These are phyloP conservation scores for Drosophila nikananu DNA, from an alignment of 1,140 invertebrate species.

Conservation along the genomic window DNA sequence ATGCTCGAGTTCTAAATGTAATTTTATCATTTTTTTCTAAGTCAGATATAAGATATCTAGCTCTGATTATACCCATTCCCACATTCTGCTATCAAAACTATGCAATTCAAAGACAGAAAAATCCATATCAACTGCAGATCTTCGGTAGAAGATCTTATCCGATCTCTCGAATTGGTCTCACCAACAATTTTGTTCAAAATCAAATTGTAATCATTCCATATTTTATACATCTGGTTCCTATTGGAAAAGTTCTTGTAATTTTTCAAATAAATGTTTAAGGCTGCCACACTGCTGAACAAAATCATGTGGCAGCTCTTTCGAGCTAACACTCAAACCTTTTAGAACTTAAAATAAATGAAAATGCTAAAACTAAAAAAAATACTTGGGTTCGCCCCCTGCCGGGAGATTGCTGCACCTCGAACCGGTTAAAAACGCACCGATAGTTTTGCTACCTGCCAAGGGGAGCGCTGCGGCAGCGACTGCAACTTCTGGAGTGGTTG, in stretches of 20 bases:
- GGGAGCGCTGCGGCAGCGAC: background rate
- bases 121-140: too few species aligned
- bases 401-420: background rate
- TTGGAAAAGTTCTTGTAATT: background rate
- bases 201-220: too few species aligned
- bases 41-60: too few species aligned
- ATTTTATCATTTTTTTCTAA: too few species aligned
- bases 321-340: background rate
- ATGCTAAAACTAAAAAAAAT: background rate
- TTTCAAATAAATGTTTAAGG: background rate
- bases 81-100: too few species aligned
- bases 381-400: background rate
- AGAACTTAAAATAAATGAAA: background rate
- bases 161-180: too few species aligned
- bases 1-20: too few species aligned
- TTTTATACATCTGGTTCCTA: too few species aligned
- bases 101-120: too few species aligned
- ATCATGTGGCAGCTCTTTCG: background rate
- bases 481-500: background rate
- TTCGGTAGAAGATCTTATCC: too few species aligned
- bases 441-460: slow-evolving; percentile 1
- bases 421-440: background rate
- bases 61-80: too few species aligned
- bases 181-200: too few species aligned
- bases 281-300: background rate